Evolutionary conservation across 2,888 invertebrate species (phyloP), one percentile per base, ranked within the genome.

Genomic region (Phengaris alcon): DNA sequence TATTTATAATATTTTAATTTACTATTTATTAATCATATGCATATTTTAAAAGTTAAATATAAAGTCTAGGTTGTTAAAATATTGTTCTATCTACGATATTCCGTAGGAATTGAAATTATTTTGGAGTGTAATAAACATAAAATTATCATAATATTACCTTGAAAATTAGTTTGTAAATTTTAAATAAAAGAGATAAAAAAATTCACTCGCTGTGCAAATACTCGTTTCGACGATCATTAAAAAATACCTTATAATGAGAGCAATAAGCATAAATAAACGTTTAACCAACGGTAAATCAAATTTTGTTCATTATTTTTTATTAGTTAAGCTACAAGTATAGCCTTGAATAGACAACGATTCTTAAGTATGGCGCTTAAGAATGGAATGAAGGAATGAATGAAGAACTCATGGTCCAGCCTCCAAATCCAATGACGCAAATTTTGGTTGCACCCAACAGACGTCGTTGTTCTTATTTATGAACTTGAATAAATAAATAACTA

Each of bases 231-330:
- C 6, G 22, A 64, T 64, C 13, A 35, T 64, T 35, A 64, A 35
- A 44, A 64, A 48, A 48, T 6, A 64, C 35, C 35, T 64, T 35
- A 64, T 64, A 44, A 64, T 15, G 35, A 13, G 64, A 12, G 64
- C 64, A 64, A 64, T 64, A 35, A 64, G 35, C 35, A 44, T 64
- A 64, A 64, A 64, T 35, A 35, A 64, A 35, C 35, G 44, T 1
- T 12, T 12, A 13, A 22, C 59, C 9, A 59, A 64, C 64, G 64
- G 35, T 35, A 64, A 64, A 35, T 35, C 64, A 64, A 64, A 35
- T 35, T 64, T 64, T 64, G 35, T 35, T 64, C 64, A 64, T 64
- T 64, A 64, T 64, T 64, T 64, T 64, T 59, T 22, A 22, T 59
- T 59, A 59, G 57, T 57, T 15, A 15, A 2, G 22, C 13, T 52